phyloP scores from a whole-genome alignment of 2,888 invertebrate genomes.

The Cecidostiba fungosa region DNA sequence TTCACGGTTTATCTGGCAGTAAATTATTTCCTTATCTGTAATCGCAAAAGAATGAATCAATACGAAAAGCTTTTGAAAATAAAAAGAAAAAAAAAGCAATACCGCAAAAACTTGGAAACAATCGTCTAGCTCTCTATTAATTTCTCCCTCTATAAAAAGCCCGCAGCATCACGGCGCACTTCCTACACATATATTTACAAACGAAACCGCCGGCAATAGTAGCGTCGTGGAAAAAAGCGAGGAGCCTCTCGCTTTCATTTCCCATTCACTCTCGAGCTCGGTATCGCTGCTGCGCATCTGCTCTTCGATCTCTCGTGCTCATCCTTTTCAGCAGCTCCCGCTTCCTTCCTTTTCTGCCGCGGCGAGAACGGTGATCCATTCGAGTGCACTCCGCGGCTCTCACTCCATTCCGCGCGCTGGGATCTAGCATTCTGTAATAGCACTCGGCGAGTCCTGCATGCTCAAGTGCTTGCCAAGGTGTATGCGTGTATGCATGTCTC shows the following conservation, averaged over 20 bases:
- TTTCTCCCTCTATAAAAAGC: not conserved
- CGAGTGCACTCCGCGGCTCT: slow-evolving; percentile 45
- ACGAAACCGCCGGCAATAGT: not conserved
- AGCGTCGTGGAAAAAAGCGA: not conserved
- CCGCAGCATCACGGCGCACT: not conserved
- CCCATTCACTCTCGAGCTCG: slow-evolving; percentile 1
- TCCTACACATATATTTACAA: slow-evolving; percentile 11
- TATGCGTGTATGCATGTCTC: not conserved
- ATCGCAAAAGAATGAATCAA: not conserved
- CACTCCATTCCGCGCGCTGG: not conserved
- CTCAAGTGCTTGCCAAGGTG: slow-evolving; percentile 56
- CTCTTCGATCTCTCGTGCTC: slow-evolving; percentile 45
- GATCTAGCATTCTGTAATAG: slow-evolving; percentile 53
- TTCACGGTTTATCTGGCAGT: too few relatives aligned
- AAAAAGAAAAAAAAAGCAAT: too few relatives aligned
- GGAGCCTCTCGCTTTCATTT: slow-evolving; percentile 13
- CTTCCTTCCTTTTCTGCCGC: slow-evolving; percentile 1
- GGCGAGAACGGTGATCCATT: slow-evolving; percentile 45
- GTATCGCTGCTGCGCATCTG: slow-evolving; percentile 6
- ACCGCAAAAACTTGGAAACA: not conserved
- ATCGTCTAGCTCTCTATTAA: not conserved
- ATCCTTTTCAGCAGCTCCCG: slow-evolving; percentile 45
- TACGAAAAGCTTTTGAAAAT: not conserved
- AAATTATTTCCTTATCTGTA: not conserved
- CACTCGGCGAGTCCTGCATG: slow-evolving; percentile 54